A percentile compares a stretch with the other conserved stretches of the same genome.
phyloP scores from a whole-genome alignment of 2,113 vertebrate genomes.

The Myanophis thanlyinensis region DNA sequence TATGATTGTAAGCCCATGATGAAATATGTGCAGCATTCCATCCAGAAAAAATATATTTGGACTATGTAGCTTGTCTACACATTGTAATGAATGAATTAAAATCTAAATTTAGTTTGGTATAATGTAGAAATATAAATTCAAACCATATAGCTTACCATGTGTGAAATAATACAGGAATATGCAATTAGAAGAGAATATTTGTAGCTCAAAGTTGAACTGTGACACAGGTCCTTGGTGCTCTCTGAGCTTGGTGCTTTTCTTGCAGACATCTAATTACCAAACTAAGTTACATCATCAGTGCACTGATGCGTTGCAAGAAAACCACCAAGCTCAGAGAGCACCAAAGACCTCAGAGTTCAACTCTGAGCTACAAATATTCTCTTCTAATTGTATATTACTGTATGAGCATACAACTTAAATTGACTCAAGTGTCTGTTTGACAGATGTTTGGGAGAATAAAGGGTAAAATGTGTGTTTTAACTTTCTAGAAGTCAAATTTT shows the following conservation, averaged over 20 bases:
- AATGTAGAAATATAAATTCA: constrained; percentile 12
- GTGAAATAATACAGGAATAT: constrained; percentile 22
- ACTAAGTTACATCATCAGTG: not conserved
- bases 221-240: not conserved
- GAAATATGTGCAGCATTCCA: not conserved
- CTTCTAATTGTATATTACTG: too few relatives aligned
- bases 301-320: not conserved
- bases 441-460: not conserved
- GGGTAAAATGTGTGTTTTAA: not conserved
- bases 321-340: not conserved
- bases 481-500: not conserved
- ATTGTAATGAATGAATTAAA: not conserved
- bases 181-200: not conserved
- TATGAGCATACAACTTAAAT: not conserved
- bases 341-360: too few relatives aligned
- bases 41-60: not conserved
- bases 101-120: constrained; percentile 13
- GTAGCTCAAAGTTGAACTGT: not conserved
- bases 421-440: not conserved
- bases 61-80: not conserved
- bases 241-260: not conserved
- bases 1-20: not conserved
- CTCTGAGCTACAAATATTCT: too few relatives aligned
- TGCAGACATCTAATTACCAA: not conserved
- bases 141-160: not conserved